Evolutionary conservation across 2,797 vertebrate species (phyloP).

Genomic region (Alca torda): DNA sequence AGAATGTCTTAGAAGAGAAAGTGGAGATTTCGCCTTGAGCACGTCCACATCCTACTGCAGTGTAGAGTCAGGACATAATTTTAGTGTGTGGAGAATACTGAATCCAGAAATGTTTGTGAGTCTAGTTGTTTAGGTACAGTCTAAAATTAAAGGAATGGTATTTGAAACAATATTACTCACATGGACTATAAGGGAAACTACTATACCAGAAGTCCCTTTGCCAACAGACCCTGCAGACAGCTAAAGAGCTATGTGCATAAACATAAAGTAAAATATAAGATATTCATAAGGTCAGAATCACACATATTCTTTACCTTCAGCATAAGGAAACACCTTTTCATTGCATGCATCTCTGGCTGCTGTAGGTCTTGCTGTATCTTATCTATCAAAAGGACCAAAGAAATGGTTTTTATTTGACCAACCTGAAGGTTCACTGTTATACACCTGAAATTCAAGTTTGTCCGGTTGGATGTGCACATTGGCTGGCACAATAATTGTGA

Average conservation of each 20-base stretch:
- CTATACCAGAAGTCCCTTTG: neutral
- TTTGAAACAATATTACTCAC: neutral
- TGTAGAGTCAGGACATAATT: neutral
- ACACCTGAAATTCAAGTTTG: neutral
- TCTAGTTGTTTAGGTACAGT: neutral
- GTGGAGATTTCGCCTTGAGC: neutral
- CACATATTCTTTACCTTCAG: neutral
- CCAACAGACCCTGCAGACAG: neutral
- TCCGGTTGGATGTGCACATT: neutral
- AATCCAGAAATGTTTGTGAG: neutral
- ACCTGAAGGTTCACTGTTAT: neutral
- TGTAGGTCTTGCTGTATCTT: neutral
- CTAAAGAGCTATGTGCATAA: neutral
- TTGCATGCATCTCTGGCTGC: neutral
- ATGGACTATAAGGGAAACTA: neutral
- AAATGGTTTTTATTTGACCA: neutral
- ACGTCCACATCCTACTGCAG: neutral
- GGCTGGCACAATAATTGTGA: neutral
- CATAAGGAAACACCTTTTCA: neutral
- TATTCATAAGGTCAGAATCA: neutral
- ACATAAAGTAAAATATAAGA: neutral
- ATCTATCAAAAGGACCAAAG: neutral
- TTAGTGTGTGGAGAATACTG: fast-evolving
- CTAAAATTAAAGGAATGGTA: fast-evolving
- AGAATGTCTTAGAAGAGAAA: neutral